A percentile compares a stretch with the other conserved stretches of the same genome.
These are phyloP conservation scores for Nemurella pictetii DNA, from an alignment of 2,888 invertebrate genomes.

Conservation along the genomic window DNA sequence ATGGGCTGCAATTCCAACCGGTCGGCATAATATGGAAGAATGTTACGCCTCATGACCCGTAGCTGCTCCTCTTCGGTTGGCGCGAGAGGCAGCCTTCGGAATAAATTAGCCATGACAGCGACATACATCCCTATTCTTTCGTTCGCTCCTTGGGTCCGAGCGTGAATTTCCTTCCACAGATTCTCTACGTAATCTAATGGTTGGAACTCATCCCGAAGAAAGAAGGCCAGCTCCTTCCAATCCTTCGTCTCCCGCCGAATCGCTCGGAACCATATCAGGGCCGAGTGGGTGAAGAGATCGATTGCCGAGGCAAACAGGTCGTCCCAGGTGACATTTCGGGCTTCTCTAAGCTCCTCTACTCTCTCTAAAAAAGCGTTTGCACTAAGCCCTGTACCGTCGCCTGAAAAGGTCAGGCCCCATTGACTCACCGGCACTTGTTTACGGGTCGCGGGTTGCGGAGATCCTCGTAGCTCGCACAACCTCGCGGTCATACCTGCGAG, in stretches of 20 bases:
- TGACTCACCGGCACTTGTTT: slow-evolving; percentile 24
- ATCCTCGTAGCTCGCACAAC: too few species aligned
- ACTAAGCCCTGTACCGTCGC: slow-evolving; percentile 16
- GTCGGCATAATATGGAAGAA: background rate
- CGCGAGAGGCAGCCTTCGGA: background rate
- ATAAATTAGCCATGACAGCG: background rate
- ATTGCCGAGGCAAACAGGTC: background rate
- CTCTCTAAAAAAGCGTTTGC: slow-evolving; percentile 13
- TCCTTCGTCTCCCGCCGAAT: background rate
- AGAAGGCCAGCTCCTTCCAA: background rate
- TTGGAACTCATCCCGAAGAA: background rate
- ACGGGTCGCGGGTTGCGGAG: background rate
- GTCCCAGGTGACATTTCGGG: background rate
- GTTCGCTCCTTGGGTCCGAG: background rate
- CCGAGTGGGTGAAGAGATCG: background rate
- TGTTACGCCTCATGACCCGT: background rate
- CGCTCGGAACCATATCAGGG: slow-evolving; percentile 6
- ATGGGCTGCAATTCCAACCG: background rate
- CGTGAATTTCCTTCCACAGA: background rate
- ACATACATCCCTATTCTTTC: background rate
- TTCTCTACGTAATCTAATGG: background rate
- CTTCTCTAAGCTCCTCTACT: background rate
- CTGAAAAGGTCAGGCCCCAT: slow-evolving; percentile 41
- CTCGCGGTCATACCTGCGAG: too few species aligned
- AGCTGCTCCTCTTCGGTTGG: slow-evolving; percentile 2